Conservation (phyloP, 2,797 vertebrate species). For the Fistularia commersonii region DNA sequence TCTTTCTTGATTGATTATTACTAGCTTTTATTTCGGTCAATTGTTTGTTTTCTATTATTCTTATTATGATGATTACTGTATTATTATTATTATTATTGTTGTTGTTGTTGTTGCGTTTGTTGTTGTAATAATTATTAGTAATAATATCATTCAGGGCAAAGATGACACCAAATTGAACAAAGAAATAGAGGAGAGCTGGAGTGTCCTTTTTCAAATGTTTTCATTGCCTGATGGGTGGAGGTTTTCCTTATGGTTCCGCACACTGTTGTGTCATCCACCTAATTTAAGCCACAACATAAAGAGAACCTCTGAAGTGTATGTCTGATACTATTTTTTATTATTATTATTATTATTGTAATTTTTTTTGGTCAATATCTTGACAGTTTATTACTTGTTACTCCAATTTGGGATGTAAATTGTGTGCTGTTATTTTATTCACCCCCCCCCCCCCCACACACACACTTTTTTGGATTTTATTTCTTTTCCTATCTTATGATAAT, state of each 20-base stretch:
- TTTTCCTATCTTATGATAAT: slow-evolving; percentile 18
- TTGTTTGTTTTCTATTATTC: slow-evolving; percentile 33
- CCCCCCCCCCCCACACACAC: not conserved
- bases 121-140: slow-evolving; percentile 36
- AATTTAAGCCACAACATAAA: slow-evolving; percentile 28
- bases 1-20: slow-evolving; percentile 53
- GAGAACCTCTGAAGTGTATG: slow-evolving; percentile 45
- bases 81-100: slow-evolving; percentile 38
- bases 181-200: slow-evolving; percentile 35
- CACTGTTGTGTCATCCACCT: slow-evolving; percentile 37
- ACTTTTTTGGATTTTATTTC: slow-evolving; percentile 16
- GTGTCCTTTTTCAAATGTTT: too few relatives aligned
- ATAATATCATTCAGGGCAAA: slow-evolving; percentile 75
- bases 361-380: slow-evolving; percentile 37
- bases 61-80: too few relatives aligned
- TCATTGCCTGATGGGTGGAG: slow-evolving; percentile 1
- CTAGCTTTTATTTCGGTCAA: slow-evolving; percentile 52
- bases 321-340: slow-evolving; percentile 46
- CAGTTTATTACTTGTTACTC: slow-evolving; percentile 44
- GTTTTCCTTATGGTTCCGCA: slow-evolving; percentile 50
- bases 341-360: slow-evolving; percentile 15
- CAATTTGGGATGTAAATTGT: slow-evolving; percentile 48
- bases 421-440: slow-evolving; percentile 55
- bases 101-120: slow-evolving; percentile 37
- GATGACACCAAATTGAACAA: slow-evolving; percentile 79